Evolutionary conservation across 2,797 vertebrate species (phyloP).

Genomic region (Ctenosaura bakeri): DNA sequence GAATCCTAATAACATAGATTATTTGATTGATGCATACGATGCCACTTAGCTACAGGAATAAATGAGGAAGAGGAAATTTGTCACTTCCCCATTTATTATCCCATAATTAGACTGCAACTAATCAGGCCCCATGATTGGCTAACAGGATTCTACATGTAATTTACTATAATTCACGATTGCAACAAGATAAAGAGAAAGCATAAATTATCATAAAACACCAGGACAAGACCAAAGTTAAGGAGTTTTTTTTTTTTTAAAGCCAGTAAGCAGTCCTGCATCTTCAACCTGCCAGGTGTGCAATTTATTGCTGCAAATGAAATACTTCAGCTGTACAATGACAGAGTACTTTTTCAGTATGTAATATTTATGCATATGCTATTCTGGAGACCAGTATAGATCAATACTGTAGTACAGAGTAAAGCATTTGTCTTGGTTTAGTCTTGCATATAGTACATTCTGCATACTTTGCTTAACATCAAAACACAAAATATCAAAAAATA

Average conservation of each 20-base stretch:
- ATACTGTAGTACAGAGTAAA: slow-evolving; percentile 24
- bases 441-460: slow-evolving; percentile 39
- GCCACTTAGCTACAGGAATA: slow-evolving; percentile 72
- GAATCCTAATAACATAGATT: slow-evolving; percentile 65
- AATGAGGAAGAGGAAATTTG: slow-evolving; percentile 72
- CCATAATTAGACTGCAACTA: slow-evolving; percentile 69
- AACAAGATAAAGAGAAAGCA: slow-evolving; percentile 41
- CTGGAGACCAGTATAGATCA: slow-evolving; percentile 39
- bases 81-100: slow-evolving; percentile 74
- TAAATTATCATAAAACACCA: slow-evolving; percentile 37
- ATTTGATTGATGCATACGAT: slow-evolving; percentile 71
- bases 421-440: slow-evolving; percentile 53
- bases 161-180: slow-evolving; percentile 52
- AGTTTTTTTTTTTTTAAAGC: slow-evolving; percentile 4
- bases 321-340: slow-evolving; percentile 55
- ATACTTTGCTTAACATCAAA: slow-evolving; percentile 46
- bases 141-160: slow-evolving; percentile 59
- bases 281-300: slow-evolving; percentile 56
- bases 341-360: slow-evolving; percentile 36
- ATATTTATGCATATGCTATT: slow-evolving; percentile 54
- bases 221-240: slow-evolving; percentile 55
- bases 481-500: background rate
- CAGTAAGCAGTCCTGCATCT: slow-evolving; percentile 47
- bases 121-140: slow-evolving; percentile 71
- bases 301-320: slow-evolving; percentile 62